Evolutionary conservation across 1,140 invertebrate genomes (phyloP), one percentile per base, ranked within the genome.

Genomic region (Diabrotica undecimpunctata): DNA sequence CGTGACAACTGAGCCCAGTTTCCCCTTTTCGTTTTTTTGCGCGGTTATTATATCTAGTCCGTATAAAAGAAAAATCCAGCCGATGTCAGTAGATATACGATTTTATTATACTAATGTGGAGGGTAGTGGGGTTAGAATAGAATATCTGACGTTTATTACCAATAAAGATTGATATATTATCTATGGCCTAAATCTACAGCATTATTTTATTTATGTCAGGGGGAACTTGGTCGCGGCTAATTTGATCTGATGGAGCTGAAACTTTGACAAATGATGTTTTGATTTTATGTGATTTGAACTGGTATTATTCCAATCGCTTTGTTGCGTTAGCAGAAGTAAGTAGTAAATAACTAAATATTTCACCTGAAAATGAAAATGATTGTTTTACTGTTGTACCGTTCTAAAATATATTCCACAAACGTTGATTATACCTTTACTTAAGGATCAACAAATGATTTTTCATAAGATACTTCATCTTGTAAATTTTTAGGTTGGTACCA

Each of bases 51-150:
- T 46, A 46, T 10, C 41, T 46, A 46, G n/a, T 46, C 41, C 4
- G n/a, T 46, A 46, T 8, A 46, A n/a, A 46, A 6, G n/a, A 46
- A 46, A 46, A 46, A 46, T 46, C n/a, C 61, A 59, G 59, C 56
- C 66, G 60, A 54, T 54, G 67, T 37, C 58, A 64, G 67, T 58
- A 51, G 38, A 66, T 66, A 69, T 66, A 69, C 64, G 67, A 61
- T 63, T 69, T 69, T 69, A 69, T 69, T 69, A 69, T 69, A 69
- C 67, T 69, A 69, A 69, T 69, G 67, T 62, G 38, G 39, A 53
- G 64, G 56, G 64, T 52, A 65, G 62, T 65, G 58, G 64, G 61
- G 57, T 61, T 59, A 25, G 57, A 64, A 69, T 61, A 59, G 52
- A 61, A 57, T 66, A 60, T 60, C 58, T 66, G 67, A 69, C 67